Evolutionary conservation across 2,797 vertebrate genomes (phyloP).

Genomic region (Labroides dimidiatus): DNA sequence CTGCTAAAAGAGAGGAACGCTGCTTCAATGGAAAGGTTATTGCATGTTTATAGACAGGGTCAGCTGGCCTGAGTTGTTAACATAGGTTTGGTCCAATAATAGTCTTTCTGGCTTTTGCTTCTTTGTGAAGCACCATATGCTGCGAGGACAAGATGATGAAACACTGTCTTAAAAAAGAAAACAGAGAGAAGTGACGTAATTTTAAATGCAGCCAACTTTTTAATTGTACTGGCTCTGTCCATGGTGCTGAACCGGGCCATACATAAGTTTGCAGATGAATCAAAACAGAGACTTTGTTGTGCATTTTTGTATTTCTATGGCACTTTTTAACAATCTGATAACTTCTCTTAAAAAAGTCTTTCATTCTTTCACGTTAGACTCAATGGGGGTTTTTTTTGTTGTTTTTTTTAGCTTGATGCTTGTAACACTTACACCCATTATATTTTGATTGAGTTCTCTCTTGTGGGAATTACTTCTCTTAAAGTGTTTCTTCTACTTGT

Average conservation of each 20-base stretch:
- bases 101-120: conserved; percentile 35
- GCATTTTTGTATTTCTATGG: background rate
- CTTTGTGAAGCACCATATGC: conserved; percentile 47
- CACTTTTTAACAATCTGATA: too few species aligned
- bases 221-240: conserved; percentile 55
- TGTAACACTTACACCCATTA: too few species aligned
- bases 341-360: background rate
- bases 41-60: conserved; percentile 32
- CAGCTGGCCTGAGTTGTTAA: conserved; percentile 38
- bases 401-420: too few species aligned
- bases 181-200: conserved; percentile 11
- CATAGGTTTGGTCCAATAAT: conserved; percentile 44
- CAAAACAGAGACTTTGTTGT: background rate
- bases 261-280: background rate
- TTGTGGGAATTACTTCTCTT: too few species aligned
- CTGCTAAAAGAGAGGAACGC: conserved; percentile 21
- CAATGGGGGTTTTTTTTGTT: too few species aligned
- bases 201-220: conserved; percentile 15
- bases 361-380: background rate
- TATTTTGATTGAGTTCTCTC: too few species aligned
- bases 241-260: conserved; percentile 56
- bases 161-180: conserved; percentile 11
- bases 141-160: conserved; percentile 7
- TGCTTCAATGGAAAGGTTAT: conserved; percentile 24
- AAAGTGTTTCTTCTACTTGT: too few species aligned